Evolutionary conservation across 2,797 vertebrate species (phyloP).

Genomic region (Falco rusticolus): DNA sequence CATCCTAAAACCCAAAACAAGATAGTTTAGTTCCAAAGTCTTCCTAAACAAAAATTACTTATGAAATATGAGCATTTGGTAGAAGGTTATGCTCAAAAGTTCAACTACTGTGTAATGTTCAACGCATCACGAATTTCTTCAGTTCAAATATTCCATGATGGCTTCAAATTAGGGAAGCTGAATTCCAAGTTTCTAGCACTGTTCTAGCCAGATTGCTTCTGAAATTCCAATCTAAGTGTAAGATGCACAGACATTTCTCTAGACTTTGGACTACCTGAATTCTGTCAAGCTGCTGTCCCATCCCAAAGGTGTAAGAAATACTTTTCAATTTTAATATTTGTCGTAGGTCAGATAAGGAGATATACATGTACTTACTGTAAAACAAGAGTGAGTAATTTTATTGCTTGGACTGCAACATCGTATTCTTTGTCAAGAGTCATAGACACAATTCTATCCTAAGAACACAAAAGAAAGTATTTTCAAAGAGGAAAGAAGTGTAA

Average conservation of each 20-base stretch:
- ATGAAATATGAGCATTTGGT: background rate
- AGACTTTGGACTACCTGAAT: background rate
- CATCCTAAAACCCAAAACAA: background rate
- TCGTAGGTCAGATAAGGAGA: background rate
- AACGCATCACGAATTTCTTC: rapidly evolving
- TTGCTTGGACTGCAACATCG: slow-evolving; percentile 98
- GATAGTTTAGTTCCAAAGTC: background rate
- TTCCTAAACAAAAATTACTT: background rate
- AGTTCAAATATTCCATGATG: background rate
- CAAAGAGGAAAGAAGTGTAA: background rate
- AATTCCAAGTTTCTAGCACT: background rate
- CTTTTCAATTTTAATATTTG: background rate
- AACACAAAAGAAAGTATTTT: slow-evolving; percentile 51
- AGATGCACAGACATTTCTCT: background rate
- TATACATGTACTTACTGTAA: slow-evolving; percentile 90
- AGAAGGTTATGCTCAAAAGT: background rate
- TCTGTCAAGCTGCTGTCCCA: background rate
- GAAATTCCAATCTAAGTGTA: background rate
- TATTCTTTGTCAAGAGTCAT: slow-evolving; percentile 99
- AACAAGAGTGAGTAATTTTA: slow-evolving; percentile 98
- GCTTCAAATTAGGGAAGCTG: background rate
- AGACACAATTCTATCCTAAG: slow-evolving; percentile 96
- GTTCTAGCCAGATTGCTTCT: background rate
- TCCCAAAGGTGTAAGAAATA: background rate
- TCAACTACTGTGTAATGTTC: background rate